Evolutionary conservation across 2,113 vertebrate genomes (phyloP).

Genomic region (Arothron firmamentum): DNA sequence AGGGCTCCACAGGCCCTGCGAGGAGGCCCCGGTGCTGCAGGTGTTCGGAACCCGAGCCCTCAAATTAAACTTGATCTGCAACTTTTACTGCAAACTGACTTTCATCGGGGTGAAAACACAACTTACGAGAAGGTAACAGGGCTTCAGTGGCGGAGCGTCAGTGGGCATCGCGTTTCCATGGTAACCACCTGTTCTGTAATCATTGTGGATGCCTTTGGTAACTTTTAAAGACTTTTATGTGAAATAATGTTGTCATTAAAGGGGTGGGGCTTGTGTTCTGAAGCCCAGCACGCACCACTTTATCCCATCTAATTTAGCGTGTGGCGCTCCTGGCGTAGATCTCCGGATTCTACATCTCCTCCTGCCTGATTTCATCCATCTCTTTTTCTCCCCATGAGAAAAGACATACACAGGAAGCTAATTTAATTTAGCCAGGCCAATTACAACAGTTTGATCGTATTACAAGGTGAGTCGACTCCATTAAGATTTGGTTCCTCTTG

Average conservation of each 20-base stretch:
- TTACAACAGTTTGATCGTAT: conserved; percentile 20
- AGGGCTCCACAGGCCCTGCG: neutral
- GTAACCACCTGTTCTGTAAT: too few relatives aligned
- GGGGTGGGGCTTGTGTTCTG: neutral
- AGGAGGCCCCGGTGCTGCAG: too few relatives aligned
- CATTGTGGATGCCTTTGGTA: too few relatives aligned
- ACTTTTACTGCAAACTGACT: too few relatives aligned
- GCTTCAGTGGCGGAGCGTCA: too few relatives aligned
- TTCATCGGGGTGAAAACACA: too few relatives aligned
- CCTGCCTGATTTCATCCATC: conserved; percentile 9
- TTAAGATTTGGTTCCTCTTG: conserved; percentile 6
- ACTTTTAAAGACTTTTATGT: too few relatives aligned
- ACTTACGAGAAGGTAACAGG: too few relatives aligned
- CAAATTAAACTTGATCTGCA: too few relatives aligned
- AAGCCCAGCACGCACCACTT: neutral
- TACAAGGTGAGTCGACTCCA: conserved; percentile 21
- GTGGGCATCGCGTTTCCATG: too few relatives aligned
- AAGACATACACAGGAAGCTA: neutral
- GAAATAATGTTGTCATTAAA: too few relatives aligned
- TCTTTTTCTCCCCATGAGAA: neutral
- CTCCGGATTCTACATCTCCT: conserved; percentile 1
- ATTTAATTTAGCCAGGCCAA: conserved; percentile 18
- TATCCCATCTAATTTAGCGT: conserved; percentile 14
- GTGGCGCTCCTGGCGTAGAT: conserved; percentile 1
- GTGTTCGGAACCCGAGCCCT: too few relatives aligned